Conservation (phyloP, 2,888 invertebrate genomes). For the Achlya flavicornis region DNA sequence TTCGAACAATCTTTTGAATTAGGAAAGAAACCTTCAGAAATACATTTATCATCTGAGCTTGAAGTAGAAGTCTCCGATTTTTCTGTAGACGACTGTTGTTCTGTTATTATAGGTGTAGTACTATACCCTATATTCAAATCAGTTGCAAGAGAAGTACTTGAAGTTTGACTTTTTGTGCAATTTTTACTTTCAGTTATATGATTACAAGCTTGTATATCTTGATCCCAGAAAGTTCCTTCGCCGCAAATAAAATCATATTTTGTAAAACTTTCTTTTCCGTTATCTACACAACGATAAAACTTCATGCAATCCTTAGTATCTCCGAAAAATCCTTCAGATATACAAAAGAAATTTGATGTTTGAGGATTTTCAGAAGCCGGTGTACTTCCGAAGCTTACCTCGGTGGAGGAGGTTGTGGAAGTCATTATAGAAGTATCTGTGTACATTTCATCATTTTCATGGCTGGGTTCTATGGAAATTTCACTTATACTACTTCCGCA, state of each 20-base stretch:
- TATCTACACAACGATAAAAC: slow-evolving; percentile 89
- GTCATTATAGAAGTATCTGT: slow-evolving; percentile 29
- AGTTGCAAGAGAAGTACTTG: slow-evolving; percentile 27
- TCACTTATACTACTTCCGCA: slow-evolving; percentile 13
- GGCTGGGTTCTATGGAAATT: slow-evolving; percentile 20
- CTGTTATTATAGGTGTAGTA: slow-evolving; percentile 14
- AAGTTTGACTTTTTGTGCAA: slow-evolving; percentile 26
- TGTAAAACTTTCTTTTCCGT: slow-evolving; percentile 82
- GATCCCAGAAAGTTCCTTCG: slow-evolving; percentile 87
- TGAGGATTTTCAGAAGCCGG: slow-evolving; percentile 31
- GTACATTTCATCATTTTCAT: slow-evolving; percentile 32
- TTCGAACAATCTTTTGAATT: slow-evolving; percentile 87
- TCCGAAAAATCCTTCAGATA: slow-evolving; percentile 86
- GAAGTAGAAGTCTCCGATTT: slow-evolving; percentile 25
- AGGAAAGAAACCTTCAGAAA: slow-evolving; percentile 87
- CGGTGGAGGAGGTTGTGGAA: slow-evolving; percentile 25
- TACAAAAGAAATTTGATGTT: slow-evolving; percentile 60
- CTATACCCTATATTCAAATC: slow-evolving; percentile 21
- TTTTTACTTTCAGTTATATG: slow-evolving; percentile 59
- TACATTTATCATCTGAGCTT: slow-evolving; percentile 64
- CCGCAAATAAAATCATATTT: slow-evolving; percentile 89
- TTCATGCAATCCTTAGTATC: slow-evolving; percentile 87
- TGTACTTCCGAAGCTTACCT: slow-evolving; percentile 18
- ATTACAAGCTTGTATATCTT: slow-evolving; percentile 81
- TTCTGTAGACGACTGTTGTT: slow-evolving; percentile 21